phyloP scores from a whole-genome alignment of 1,140 invertebrate genomes.

The Pemphigus obesinymphae region DNA sequence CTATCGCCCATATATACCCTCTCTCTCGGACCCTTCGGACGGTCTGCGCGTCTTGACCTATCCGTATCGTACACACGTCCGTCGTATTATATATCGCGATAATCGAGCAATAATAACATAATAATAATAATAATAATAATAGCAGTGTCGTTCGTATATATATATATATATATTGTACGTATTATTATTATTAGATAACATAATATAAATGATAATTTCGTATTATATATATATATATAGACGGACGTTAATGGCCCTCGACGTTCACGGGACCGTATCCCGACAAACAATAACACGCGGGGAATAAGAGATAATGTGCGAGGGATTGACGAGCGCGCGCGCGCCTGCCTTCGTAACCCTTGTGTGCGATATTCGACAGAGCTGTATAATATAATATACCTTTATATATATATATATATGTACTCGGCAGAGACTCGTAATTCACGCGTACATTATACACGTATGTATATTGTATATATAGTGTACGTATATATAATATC shows the following conservation, averaged over 20 bases:
- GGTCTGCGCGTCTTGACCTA: neutral
- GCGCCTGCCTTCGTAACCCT: neutral
- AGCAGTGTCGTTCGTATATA: no score
- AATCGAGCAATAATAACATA: neutral
- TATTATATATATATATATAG: neutral
- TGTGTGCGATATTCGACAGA: slow-evolving; percentile 18
- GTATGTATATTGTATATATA: neutral
- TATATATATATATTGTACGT: no score
- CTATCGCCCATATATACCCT: no score
- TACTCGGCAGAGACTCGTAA: neutral
- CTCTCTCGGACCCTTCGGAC: neutral
- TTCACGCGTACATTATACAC: neutral
- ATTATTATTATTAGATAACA: no score
- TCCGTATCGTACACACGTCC: neutral
- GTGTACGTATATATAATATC: no score
- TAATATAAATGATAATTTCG: neutral
- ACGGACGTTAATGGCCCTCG: slow-evolving; percentile 8
- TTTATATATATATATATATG: neutral
- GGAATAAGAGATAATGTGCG: neutral
- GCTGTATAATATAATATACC: neutral
- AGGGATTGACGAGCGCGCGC: slow-evolving; percentile 10
- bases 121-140: neutral
- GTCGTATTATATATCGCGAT: neutral
- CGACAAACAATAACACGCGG: slow-evolving; percentile 31
- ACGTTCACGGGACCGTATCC: slow-evolving; percentile 32